phyloP scores from a whole-genome alignment of 2,888 invertebrate species.

The Andrena chrysosceles region DNA sequence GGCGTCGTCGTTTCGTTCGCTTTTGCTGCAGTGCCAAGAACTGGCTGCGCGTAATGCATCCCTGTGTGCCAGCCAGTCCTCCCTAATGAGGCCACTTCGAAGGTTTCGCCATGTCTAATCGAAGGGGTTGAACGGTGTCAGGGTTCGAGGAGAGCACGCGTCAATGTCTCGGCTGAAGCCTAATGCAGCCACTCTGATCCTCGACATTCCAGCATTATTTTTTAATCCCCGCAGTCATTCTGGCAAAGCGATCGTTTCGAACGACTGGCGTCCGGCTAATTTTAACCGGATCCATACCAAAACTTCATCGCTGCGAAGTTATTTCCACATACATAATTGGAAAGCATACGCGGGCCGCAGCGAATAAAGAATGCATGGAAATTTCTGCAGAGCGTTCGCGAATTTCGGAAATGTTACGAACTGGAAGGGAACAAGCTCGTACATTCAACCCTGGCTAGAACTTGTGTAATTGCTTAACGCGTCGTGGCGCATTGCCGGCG shows the following conservation, averaged over 20 bases:
- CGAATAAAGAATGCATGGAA: not conserved
- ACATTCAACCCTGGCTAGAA: too few relatives aligned
- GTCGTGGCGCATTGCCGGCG: not conserved
- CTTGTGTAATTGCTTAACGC: not conserved
- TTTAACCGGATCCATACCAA: not conserved
- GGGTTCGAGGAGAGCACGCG: not conserved
- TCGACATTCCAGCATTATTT: not conserved
- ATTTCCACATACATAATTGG: slow-evolving; percentile 5
- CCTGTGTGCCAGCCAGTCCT: slow-evolving; percentile 7
- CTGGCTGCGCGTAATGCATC: slow-evolving; percentile 17
- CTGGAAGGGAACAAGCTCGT: too few relatives aligned
- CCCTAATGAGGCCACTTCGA: slow-evolving; percentile 42
- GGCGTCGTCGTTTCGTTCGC: slow-evolving; percentile 16
- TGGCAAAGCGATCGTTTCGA: not conserved
- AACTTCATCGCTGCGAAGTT: not conserved
- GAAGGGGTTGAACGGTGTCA: not conserved
- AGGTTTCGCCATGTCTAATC: not conserved
- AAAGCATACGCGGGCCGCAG: not conserved
- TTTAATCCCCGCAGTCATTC: not conserved
- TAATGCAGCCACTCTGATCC: not conserved
- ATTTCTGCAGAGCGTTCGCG: too few relatives aligned
- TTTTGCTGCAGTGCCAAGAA: slow-evolving; percentile 38
- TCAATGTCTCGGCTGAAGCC: not conserved
- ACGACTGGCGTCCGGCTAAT: not conserved
- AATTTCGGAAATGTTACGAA: too few relatives aligned